phyloP scores from a whole-genome alignment of 2,888 invertebrate genomes.

The Unio delphinus region DNA sequence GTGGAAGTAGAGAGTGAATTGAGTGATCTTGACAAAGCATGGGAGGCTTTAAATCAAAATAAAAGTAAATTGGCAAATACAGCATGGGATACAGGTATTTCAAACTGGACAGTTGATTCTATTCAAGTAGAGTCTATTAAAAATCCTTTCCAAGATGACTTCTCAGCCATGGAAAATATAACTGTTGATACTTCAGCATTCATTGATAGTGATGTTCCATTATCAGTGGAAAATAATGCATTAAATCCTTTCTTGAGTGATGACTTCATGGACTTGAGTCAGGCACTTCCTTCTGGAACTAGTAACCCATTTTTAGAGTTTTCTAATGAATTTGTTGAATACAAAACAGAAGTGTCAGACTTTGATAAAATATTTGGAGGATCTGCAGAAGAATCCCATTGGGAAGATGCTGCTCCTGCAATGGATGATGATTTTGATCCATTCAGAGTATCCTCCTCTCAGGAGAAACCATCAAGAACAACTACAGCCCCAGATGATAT shows the following conservation, averaged over 20 bases:
- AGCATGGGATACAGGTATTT: conserved; percentile 16
- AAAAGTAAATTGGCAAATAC: conserved; percentile 4
- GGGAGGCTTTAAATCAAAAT: conserved; percentile 2
- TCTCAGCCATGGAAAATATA: conserved; percentile 48
- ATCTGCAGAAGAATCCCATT: conserved; percentile 18
- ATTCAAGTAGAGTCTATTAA: conserved; percentile 9
- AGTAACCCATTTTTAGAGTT: conserved; percentile 44
- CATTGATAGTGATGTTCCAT: background rate
- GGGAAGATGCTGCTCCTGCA: conserved; percentile 7
- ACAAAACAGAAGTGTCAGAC: conserved; percentile 18
- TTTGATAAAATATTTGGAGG: conserved; percentile 32
- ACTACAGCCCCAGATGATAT: conserved; percentile 7
- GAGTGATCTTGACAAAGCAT: conserved; percentile 2
- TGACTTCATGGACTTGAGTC: conserved; percentile 10
- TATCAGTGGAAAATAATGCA: no score
- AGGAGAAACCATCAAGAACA: conserved; percentile 6
- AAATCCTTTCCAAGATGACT: conserved; percentile 63
- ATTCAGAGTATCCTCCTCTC: conserved; percentile 31
- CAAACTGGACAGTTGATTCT: conserved; percentile 15
- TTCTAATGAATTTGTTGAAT: conserved; percentile 5
- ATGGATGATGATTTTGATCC: conserved; percentile 48
- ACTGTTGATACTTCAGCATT: conserved; percentile 17
- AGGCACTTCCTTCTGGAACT: conserved; percentile 5
- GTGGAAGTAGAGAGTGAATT: no score
- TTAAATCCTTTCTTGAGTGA: conserved; percentile 30